Percentiles rank a stretch among this genome's conserved stretches.
Evolutionary conservation across 2,797 vertebrate species (phyloP).

Genomic region (Orestias chungarensis): DNA sequence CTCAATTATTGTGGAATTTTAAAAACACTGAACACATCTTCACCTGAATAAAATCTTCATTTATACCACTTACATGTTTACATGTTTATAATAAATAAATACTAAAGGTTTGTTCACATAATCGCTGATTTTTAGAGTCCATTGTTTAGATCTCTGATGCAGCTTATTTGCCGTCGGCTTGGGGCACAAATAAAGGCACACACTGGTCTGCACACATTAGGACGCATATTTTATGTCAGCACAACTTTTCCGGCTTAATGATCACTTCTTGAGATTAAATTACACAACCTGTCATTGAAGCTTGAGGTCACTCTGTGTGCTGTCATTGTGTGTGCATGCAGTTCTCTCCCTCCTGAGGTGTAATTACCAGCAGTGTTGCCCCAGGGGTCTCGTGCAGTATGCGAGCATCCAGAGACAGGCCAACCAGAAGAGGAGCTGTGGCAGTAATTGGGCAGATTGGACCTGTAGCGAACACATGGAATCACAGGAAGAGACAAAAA

Average conservation of each 20-base stretch:
- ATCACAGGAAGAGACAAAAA: slow-evolving; percentile 25
- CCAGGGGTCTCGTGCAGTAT: slow-evolving; percentile 14
- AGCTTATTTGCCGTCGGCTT: not conserved
- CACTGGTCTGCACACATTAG: slow-evolving; percentile 19
- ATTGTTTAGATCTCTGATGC: slow-evolving; percentile 10
- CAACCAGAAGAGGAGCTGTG: slow-evolving; percentile 22
- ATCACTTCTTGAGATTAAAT: slow-evolving; percentile 57
- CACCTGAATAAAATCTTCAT: not conserved
- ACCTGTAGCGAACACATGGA: slow-evolving; percentile 42
- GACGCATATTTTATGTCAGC: slow-evolving; percentile 21
- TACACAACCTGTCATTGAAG: slow-evolving; percentile 50
- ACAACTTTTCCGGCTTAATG: slow-evolving; percentile 49
- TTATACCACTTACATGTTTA: not conserved
- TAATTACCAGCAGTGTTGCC: slow-evolving; percentile 60
- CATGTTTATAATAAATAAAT: not conserved
- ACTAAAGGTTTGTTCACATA: not conserved
- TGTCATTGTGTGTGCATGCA: slow-evolving; percentile 8
- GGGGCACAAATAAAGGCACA: not conserved
- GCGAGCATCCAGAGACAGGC: slow-evolving; percentile 28
- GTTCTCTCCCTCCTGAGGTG: slow-evolving; percentile 44
- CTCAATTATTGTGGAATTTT: not conserved
- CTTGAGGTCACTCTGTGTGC: slow-evolving; percentile 6
- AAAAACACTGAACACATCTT: not conserved
- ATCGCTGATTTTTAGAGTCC: not conserved
- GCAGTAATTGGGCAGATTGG: slow-evolving; percentile 54